Percentiles rank a stretch among this genome's conserved stretches.
phyloP scores from a whole-genome alignment of 2,797 vertebrate species.

The Anguilla anguilla region DNA sequence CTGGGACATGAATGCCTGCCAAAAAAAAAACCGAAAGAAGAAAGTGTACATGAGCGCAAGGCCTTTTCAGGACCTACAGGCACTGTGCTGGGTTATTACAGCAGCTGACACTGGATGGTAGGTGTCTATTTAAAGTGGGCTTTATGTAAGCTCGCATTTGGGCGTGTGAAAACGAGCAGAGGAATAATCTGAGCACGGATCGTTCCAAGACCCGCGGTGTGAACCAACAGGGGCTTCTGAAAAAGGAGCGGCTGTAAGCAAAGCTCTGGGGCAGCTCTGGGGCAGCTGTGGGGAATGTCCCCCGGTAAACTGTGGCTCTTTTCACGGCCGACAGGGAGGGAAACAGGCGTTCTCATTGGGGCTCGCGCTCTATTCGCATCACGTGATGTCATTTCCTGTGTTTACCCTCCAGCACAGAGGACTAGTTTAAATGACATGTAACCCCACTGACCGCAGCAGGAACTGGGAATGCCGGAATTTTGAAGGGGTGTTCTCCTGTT shows the following conservation, averaged over 20 bases:
- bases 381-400: slow-evolving; percentile 1
- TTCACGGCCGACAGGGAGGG: not conserved
- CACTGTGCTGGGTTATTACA: not conserved
- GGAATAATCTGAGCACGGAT: not conserved
- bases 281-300: not conserved
- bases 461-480: not conserved
- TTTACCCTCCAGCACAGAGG: not conserved
- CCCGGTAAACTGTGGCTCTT: not conserved
- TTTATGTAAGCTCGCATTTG: slow-evolving; percentile 4
- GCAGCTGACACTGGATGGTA: not conserved
- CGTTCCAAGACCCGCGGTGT: not conserved
- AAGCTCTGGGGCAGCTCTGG: no score
- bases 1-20: not conserved
- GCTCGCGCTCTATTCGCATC: not conserved
- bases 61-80: not conserved
- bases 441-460: not conserved
- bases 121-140: not conserved
- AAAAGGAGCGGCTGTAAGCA: no score
- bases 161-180: not conserved
- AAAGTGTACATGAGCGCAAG: not conserved
- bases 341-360: not conserved
- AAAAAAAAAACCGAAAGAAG: not conserved
- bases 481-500: not conserved
- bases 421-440: not conserved
- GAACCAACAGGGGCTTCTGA: not conserved